These are phyloP conservation scores for Pampus argenteus DNA, from an alignment of 2,797 vertebrate species.

Conservation along the genomic window DNA sequence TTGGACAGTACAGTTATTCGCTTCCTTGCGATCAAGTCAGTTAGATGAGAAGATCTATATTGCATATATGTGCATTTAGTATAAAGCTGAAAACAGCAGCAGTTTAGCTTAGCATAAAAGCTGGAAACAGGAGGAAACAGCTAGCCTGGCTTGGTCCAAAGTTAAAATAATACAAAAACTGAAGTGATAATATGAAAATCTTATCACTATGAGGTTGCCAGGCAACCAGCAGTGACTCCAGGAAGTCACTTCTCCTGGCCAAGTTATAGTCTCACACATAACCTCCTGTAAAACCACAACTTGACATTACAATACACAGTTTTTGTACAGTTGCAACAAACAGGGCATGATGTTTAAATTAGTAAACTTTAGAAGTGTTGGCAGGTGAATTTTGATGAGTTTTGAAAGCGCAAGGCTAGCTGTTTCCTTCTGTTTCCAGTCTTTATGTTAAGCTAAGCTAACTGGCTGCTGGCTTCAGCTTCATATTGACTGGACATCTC, in stretches of 20 bases:
- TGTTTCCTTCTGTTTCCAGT: too few species aligned
- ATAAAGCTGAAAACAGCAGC: background rate
- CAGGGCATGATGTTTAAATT: conserved; percentile 7
- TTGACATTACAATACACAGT: conserved; percentile 10
- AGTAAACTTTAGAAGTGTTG: background rate
- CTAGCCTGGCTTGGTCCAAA: background rate
- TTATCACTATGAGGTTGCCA: conserved; percentile 6
- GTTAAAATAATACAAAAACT: conserved; percentile 1
- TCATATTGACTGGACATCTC: too few species aligned
- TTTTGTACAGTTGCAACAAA: conserved; percentile 40
- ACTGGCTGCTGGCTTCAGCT: too few species aligned
- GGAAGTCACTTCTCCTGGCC: conserved; percentile 35
- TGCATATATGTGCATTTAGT: background rate
- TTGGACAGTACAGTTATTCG: background rate
- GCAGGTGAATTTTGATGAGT: background rate
- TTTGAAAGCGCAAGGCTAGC: background rate
- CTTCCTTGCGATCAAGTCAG: background rate
- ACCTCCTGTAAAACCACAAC: conserved; percentile 5
- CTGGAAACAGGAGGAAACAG: conserved; percentile 1
- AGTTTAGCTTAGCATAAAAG: background rate
- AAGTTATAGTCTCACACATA: conserved; percentile 29
- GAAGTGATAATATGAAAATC: conserved; percentile 1
- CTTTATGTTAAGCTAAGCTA: too few species aligned
- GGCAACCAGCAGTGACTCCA: conserved; percentile 30
- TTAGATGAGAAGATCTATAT: background rate